Conservation (phyloP, 2,113 vertebrate genomes). For the Odocoileus hemionus region DNA sequence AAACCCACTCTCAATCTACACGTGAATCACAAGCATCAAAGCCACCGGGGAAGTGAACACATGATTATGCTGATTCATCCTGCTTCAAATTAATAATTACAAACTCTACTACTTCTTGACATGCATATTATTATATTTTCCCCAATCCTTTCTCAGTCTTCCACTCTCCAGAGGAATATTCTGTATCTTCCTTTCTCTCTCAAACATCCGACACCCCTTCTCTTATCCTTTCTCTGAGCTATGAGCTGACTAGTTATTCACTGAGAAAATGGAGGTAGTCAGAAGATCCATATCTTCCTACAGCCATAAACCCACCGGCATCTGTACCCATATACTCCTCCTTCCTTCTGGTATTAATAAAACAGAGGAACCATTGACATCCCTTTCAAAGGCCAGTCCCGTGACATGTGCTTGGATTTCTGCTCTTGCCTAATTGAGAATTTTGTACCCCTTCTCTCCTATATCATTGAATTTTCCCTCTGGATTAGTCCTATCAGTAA, state of each 20-base stretch:
- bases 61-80: neutral
- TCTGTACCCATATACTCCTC: neutral
- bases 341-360: neutral
- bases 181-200: neutral
- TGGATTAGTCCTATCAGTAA: neutral
- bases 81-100: neutral
- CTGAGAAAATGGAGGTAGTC: neutral
- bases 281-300: neutral
- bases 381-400: neutral
- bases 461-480: neutral
- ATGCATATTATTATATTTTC: neutral
- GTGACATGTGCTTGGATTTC: too few species aligned
- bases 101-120: neutral
- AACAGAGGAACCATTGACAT: neutral
- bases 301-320: neutral
- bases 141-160: neutral
- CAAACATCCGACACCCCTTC: neutral
- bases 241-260: neutral
- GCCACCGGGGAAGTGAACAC: neutral
- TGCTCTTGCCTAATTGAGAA: neutral
- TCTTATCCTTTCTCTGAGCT: neutral
- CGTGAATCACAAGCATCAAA: neutral
- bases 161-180: neutral
- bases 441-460: neutral
- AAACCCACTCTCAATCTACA: neutral